A percentile compares a stretch with the other conserved stretches of the same genome.
phyloP scores from a whole-genome alignment of 2,113 vertebrate genomes.

The Lichenostomus cassidix region DNA sequence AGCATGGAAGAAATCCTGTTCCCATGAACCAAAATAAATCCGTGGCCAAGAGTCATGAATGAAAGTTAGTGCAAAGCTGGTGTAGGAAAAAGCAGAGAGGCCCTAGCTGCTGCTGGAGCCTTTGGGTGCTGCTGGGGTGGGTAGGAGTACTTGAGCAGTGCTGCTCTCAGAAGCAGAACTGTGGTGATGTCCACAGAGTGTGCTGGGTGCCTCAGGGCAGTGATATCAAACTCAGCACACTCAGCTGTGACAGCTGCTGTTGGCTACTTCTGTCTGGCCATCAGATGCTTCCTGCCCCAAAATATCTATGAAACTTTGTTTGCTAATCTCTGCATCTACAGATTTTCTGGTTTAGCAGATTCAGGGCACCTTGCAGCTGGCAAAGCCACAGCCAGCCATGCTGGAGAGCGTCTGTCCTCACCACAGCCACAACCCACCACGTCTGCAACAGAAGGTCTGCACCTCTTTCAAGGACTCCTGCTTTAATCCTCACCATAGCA shows the following conservation, averaged over 20 bases:
- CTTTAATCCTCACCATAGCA: conserved; percentile 16
- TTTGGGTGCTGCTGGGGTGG: not conserved
- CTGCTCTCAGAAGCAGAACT: not conserved
- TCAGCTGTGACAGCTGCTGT: not conserved
- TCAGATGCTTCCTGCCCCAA: not conserved
- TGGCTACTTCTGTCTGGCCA: not conserved
- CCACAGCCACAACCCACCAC: not conserved
- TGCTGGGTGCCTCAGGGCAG: not conserved
- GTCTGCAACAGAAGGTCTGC: not conserved
- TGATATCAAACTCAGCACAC: not conserved
- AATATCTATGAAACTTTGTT: not conserved
- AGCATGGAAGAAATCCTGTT: not conserved
- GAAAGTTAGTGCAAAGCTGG: not conserved
- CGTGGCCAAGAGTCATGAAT: not conserved
- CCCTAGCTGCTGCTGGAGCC: not conserved
- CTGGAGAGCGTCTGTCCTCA: not conserved
- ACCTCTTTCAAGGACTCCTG: not conserved
- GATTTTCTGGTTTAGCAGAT: not conserved
- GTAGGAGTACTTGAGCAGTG: fast-evolving
- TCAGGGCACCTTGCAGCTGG: not conserved
- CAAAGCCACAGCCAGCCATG: not conserved
- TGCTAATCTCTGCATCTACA: not conserved
- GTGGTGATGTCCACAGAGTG: not conserved
- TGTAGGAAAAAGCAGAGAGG: not conserved
- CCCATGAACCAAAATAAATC: not conserved